Evolutionary conservation across 2,888 invertebrate genomes (phyloP).

Genomic region (Notodonta ziczac): DNA sequence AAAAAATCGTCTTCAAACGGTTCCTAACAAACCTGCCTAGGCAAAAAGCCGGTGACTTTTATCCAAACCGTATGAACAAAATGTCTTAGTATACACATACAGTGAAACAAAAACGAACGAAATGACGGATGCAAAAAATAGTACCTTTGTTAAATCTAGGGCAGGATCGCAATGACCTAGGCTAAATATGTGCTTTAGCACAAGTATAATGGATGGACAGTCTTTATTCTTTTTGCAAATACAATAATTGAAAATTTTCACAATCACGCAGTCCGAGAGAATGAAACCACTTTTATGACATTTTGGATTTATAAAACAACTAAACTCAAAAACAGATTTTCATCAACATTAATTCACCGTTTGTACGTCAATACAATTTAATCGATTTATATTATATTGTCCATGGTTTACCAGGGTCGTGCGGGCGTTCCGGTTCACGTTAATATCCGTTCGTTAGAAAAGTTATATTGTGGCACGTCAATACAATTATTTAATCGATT

Average conservation of each 20-base stretch:
- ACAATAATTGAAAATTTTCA: constrained; percentile 14
- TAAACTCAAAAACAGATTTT: not conserved
- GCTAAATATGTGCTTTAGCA: not conserved
- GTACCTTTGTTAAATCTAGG: not conserved
- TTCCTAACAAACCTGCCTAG: too few relatives aligned
- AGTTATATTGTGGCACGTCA: too few relatives aligned
- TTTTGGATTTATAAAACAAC: constrained; percentile 15
- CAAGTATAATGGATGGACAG: too few relatives aligned
- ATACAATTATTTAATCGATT: constrained; percentile 17
- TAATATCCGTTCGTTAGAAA: too few relatives aligned
- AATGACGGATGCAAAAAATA: not conserved
- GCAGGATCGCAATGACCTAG: not conserved
- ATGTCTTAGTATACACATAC: too few relatives aligned
- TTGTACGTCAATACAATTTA: constrained; percentile 16
- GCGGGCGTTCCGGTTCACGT: too few relatives aligned
- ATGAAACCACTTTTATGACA: constrained; percentile 32
- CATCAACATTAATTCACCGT: not conserved
- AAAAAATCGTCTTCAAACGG: too few relatives aligned
- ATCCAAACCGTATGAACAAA: too few relatives aligned
- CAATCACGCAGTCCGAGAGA: constrained; percentile 36
- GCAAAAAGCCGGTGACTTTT: too few relatives aligned
- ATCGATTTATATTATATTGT: constrained; percentile 7
- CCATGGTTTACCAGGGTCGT: not conserved
- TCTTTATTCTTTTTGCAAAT: too few relatives aligned
- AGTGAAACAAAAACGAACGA: too few relatives aligned